Evolutionary conservation across 2,113 vertebrate species (phyloP).

Genomic region (mouse (Mus musculus)): DNA sequence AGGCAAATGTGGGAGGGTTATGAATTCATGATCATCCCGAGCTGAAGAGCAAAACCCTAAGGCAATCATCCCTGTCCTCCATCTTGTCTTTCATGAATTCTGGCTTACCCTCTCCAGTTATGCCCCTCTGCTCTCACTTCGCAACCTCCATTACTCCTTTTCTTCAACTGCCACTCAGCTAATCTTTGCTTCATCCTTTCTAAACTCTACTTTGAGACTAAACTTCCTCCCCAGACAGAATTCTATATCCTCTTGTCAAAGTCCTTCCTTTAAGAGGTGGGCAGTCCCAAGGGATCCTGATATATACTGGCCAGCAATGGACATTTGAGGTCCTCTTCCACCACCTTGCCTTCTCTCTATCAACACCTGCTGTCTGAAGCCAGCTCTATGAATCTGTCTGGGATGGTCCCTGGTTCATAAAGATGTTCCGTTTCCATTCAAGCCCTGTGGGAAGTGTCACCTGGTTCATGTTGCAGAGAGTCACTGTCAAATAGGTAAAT

Average conservation of each 20-base stretch:
- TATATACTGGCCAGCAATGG: background rate
- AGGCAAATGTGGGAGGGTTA: background rate
- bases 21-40: background rate
- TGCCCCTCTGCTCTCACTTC: background rate
- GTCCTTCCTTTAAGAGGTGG: background rate
- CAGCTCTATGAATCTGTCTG: background rate
- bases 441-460: background rate
- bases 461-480: background rate
- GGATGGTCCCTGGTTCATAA: background rate
- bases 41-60: background rate
- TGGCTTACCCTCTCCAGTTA: background rate
- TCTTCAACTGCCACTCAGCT: background rate
- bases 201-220: background rate
- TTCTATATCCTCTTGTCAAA: background rate
- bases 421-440: too few species aligned
- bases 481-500: background rate
- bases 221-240: background rate
- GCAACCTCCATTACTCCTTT: background rate
- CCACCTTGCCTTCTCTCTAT: background rate
- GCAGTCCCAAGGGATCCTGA: background rate
- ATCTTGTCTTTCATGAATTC: background rate
- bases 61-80: background rate
- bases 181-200: background rate
- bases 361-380: background rate
- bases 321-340: too few species aligned